Base-by-base conservation (phyloP, 1,140 invertebrate genomes). In the Zaprionus kolodkinae region DNA sequence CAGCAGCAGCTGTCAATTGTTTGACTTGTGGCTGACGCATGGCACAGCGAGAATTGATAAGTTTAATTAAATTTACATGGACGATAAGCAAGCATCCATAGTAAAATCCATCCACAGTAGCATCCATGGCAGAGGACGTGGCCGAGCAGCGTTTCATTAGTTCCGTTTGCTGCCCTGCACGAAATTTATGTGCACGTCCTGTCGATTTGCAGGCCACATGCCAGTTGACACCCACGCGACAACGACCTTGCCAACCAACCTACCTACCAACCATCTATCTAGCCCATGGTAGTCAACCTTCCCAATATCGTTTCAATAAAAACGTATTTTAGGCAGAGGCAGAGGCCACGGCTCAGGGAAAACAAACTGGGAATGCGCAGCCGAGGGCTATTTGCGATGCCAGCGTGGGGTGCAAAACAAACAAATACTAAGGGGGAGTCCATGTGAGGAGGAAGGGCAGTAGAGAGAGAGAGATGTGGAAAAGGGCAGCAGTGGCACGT, bases 21-120 rank as follows among this genome's bases (percentile, higher is more conserved):
- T 66, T 76, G 69, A 76, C 69, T 76, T 76, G 73, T 25, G 73
- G 69, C 73, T 60, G 59, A 54, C 43, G 38, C 54, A 59, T 6
- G 25, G 27, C 25, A 27, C n/a, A 21, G n/a, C 50, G 33, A 30
- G 55, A 63, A 76, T 72, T 76, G 73, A 72, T 72, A 76, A 76
- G 69, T 76, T 76, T 76, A 76, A 76, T 76, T 76, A 76, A 76
- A 76, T 72, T 76, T 76, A 61, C 73, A 76, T 71, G 68, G 61
- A 3, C n/a, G 67, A 48, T 50, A 52, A 38, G 62, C 48, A 69
- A n/a, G 45, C 13, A 17, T 2, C 27, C 27, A 30, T 3, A 59
- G 33, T 1, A n/a, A 15, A n/a, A n/a, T n/a, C n/a, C n/a, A n/a
- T n/a, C 12, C 33, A 12, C 3, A 17, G n/a, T 11, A 59, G 56